These are phyloP conservation scores for Catocala fraxini DNA, from an alignment of 2,888 invertebrate genomes.

Conservation along the genomic window DNA sequence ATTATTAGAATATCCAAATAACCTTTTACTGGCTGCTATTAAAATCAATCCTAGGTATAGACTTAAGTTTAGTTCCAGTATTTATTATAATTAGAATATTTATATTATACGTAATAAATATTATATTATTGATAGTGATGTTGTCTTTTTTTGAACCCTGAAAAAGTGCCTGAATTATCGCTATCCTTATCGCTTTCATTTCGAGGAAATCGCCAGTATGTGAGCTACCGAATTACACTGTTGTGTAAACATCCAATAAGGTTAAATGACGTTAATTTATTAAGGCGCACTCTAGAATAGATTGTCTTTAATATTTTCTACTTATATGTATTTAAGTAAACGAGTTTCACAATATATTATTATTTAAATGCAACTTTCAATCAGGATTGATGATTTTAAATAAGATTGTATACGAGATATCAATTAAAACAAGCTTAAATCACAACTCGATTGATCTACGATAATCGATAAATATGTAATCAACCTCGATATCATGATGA, in stretches of 20 bases:
- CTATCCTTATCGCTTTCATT: conserved; percentile 31
- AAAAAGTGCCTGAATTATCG: conserved; percentile 15
- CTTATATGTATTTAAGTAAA: no score
- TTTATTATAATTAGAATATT: conserved; percentile 36
- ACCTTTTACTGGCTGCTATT: neutral
- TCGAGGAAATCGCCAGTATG: conserved; percentile 12
- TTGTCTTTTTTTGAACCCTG: conserved; percentile 38
- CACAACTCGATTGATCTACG: conserved; percentile 58
- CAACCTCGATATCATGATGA: conserved; percentile 56
- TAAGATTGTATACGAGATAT: conserved; percentile 36
- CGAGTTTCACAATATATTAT: conserved; percentile 1
- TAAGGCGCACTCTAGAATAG: no score
- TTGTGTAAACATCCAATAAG: neutral
- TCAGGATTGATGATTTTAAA: neutral
- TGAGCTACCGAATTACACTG: neutral
- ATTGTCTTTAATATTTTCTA: no score
- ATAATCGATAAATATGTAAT: conserved; percentile 61
- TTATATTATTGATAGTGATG: conserved; percentile 38
- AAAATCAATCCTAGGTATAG: neutral
- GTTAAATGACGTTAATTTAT: no score
- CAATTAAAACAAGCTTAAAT: conserved; percentile 48
- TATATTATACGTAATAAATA: conserved; percentile 47
- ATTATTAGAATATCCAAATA: neutral
- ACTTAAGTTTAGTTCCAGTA: conserved; percentile 18
- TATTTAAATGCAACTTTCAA: neutral